Conservation (phyloP, 2,113 vertebrate species). For the Notothenia rossii region DNA sequence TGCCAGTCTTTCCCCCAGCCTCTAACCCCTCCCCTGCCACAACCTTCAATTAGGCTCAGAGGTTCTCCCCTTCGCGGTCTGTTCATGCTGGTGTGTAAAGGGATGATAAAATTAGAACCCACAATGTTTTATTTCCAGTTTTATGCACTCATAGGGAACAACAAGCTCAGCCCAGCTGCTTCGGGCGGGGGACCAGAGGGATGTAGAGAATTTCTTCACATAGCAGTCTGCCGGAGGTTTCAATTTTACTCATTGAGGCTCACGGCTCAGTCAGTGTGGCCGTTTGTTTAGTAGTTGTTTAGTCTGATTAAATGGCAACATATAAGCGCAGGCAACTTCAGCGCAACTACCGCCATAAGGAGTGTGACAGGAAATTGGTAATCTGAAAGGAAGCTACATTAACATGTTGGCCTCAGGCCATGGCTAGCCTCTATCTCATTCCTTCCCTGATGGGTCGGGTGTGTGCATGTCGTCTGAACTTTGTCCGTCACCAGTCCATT, state of each 20-base stretch:
- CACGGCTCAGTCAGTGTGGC: not conserved
- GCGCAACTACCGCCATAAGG: conserved; percentile 39
- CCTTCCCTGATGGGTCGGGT: not conserved
- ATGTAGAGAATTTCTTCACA: conserved; percentile 39
- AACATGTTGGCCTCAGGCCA: conserved; percentile 48
- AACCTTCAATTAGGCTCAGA: conserved; percentile 78
- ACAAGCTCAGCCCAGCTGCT: conserved; percentile 48
- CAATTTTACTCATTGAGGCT: conserved; percentile 17
- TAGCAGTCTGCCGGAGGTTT: conserved; percentile 26
- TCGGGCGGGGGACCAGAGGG: conserved; percentile 31
- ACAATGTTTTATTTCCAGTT: conserved; percentile 80
- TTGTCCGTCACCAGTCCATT: conserved; percentile 13
- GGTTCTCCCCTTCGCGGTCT: conserved; percentile 71
- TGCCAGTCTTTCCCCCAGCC: conserved; percentile 55
- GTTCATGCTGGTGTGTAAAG: conserved; percentile 67
- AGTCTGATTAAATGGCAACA: conserved; percentile 50
- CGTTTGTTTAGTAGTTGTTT: conserved; percentile 36
- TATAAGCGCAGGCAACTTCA: conserved; percentile 35
- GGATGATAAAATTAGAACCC: conserved; percentile 79
- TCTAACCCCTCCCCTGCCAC: conserved; percentile 68
- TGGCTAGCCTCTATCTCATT: conserved; percentile 4
- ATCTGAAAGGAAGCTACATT: conserved; percentile 46
- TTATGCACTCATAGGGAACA: conserved; percentile 70
- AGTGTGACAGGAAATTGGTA: conserved; percentile 37
- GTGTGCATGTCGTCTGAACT: conserved; percentile 30